A percentile compares a stretch with the other conserved stretches of the same genome.
phyloP scores from a whole-genome alignment of 1,140 invertebrate genomes.

The Harpegnathos saltator region DNA sequence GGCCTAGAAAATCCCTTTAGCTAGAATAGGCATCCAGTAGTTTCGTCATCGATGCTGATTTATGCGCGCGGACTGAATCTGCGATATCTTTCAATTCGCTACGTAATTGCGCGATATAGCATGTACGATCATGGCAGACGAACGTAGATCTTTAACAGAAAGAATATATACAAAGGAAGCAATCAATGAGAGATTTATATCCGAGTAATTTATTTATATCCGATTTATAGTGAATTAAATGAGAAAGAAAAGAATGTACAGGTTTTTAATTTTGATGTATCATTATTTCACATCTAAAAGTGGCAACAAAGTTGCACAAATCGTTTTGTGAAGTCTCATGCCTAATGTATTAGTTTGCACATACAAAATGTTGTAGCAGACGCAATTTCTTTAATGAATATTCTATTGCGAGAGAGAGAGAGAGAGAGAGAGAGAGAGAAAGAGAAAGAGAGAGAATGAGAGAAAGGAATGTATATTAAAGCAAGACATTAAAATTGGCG shows the following conservation, averaged over 20 bases:
- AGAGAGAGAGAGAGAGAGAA: too few species aligned
- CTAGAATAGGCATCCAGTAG: constrained; percentile 57
- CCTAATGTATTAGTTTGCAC: constrained; percentile 20
- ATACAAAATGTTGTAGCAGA: constrained; percentile 27
- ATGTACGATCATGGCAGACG: background rate
- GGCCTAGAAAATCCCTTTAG: constrained; percentile 74
- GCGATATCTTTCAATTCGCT: background rate
- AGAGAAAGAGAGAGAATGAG: too few species aligned
- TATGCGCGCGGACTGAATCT: constrained; percentile 47
- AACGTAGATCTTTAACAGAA: background rate
- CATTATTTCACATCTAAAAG: background rate
- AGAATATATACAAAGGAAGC: background rate
- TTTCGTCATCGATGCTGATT: constrained; percentile 76
- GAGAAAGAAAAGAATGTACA: background rate
- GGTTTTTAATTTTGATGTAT: background rate
- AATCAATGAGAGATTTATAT: constrained; percentile 15
- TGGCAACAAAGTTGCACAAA: background rate
- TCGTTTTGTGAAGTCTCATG: constrained; percentile 19
- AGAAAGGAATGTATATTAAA: constrained; percentile 50
- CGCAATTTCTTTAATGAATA: constrained; percentile 59
- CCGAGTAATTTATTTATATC: background rate
- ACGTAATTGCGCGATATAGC: constrained; percentile 33
- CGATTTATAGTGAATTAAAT: too few species aligned
- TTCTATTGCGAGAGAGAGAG: constrained; percentile 52
- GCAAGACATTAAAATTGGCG: constrained; percentile 55